phyloP scores from a whole-genome alignment of 2,888 invertebrate species.

The Synergus japonicus region DNA sequence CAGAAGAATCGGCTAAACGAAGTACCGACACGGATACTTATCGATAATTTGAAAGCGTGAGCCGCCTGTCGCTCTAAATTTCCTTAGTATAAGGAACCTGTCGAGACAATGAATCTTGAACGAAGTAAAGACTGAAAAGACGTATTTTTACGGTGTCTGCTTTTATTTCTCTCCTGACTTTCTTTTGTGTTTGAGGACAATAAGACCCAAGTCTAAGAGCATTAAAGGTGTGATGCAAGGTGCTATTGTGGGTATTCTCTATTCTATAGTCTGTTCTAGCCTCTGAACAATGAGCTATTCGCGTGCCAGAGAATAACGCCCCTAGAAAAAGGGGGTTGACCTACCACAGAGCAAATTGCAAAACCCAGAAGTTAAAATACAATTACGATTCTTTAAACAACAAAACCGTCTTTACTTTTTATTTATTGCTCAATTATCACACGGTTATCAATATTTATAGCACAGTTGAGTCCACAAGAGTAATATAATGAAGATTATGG shows the following conservation, averaged over 20 bases:
- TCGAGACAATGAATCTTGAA: conserved; percentile 60
- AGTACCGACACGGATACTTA: conserved; percentile 4
- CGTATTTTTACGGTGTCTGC: conserved; percentile 42
- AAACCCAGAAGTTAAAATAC: background rate
- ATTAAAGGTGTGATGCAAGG: conserved; percentile 49
- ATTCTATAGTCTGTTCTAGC: conserved; percentile 23
- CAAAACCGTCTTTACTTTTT: background rate
- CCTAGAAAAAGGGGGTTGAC: background rate
- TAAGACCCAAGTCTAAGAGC: conserved; percentile 46
- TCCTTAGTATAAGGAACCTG: conserved; percentile 33
- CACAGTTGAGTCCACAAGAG: background rate
- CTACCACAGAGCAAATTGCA: background rate
- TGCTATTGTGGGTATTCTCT: conserved; percentile 53
- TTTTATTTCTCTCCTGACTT: conserved; percentile 44
- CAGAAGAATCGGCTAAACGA: background rate
- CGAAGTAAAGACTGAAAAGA: conserved; percentile 57
- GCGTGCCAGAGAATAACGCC: conserved; percentile 2
- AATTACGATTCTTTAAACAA: background rate
- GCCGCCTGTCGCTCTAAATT: conserved; percentile 30
- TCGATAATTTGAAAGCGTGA: conserved; percentile 38
- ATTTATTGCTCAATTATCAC: background rate
- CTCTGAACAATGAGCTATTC: conserved; percentile 45
- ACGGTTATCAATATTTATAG: background rate
- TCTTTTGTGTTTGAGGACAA: conserved; percentile 57
- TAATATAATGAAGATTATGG: conserved; percentile 2